Evolutionary conservation across 2,888 invertebrate genomes (phyloP).

Genomic region (Anodontia alba): DNA sequence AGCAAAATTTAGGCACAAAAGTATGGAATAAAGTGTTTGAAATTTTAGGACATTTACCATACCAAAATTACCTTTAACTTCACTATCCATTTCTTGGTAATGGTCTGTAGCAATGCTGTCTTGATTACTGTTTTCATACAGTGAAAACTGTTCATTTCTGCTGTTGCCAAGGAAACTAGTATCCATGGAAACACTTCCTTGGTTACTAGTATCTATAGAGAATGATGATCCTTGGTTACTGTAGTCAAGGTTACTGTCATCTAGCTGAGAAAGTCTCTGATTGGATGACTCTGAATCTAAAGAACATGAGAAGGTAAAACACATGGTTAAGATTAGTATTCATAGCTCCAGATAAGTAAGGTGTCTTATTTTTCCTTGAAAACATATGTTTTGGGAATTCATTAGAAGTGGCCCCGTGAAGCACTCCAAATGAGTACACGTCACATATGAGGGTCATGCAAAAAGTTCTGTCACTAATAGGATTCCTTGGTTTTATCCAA

Average conservation of each 20-base stretch:
- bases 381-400: not conserved
- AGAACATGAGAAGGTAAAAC: not conserved
- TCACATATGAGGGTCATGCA: too few relatives aligned
- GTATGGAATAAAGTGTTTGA: too few relatives aligned
- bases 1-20: too few relatives aligned
- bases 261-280: conserved; percentile 34
- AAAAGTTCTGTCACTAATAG: too few relatives aligned
- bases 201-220: conserved; percentile 51
- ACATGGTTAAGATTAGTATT: too few relatives aligned
- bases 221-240: conserved; percentile 49
- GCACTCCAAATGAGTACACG: too few relatives aligned
- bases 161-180: conserved; percentile 47
- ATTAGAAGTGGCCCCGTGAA: too few relatives aligned
- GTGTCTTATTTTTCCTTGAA: too few relatives aligned
- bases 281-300: conserved; percentile 52
- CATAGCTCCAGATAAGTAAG: too few relatives aligned
- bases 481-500: too few relatives aligned
- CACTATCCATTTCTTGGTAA: not conserved
- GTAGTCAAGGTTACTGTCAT: conserved; percentile 40
- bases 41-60: too few relatives aligned
- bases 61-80: not conserved
- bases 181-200: conserved; percentile 59
- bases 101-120: conserved; percentile 16
- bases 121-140: conserved; percentile 38
- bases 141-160: not conserved